Conservation (phyloP, 2,888 invertebrate genomes). For the Allophyes oxyacanthae region DNA sequence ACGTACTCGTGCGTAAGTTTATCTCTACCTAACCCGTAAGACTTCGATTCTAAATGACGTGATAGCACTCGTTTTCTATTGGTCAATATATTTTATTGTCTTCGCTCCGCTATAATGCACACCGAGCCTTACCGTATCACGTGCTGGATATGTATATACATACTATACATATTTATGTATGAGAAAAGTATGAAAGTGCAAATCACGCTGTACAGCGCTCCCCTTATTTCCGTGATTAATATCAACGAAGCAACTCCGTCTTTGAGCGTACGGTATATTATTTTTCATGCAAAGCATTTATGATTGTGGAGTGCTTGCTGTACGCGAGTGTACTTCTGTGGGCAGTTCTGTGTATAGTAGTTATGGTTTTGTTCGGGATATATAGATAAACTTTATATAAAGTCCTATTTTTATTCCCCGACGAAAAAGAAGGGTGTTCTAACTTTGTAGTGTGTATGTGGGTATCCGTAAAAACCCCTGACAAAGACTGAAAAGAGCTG, state of each 20-base stretch:
- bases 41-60: too few species aligned
- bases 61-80: too few species aligned
- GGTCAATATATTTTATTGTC: too few species aligned
- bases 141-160: neutral
- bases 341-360: neutral
- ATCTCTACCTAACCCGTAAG: too few species aligned
- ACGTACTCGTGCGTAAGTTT: too few species aligned
- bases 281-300: constrained; percentile 55
- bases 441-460: too few species aligned
- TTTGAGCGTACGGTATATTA: constrained; percentile 52
- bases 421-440: too few species aligned
- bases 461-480: too few species aligned
- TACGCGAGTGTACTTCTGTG: constrained; percentile 21
- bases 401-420: too few species aligned
- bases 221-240: constrained; percentile 59
- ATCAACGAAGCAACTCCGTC: constrained; percentile 52
- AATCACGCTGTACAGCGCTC: constrained; percentile 52
- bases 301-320: constrained; percentile 26
- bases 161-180: neutral
- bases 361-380: constrained; percentile 1
- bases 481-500: too few species aligned
- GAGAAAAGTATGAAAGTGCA: constrained; percentile 49
- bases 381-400: neutral
- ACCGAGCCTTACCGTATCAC: too few species aligned
- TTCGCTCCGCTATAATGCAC: too few species aligned